These are phyloP conservation scores for Collichthys lucidus DNA, from an alignment of 2,113 vertebrate genomes.

Conservation along the genomic window DNA sequence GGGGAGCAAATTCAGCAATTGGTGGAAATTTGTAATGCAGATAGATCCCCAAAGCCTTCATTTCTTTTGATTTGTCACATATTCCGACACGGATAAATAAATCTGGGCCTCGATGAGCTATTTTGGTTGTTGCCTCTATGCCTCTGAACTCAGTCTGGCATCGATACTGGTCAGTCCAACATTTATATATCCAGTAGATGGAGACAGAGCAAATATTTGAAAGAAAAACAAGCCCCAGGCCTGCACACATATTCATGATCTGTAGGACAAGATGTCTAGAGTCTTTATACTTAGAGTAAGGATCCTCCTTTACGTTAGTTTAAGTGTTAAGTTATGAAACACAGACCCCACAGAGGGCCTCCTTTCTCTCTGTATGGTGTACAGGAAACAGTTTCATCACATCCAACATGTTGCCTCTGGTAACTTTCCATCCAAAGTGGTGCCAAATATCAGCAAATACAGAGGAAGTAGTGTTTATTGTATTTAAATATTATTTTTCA, in stretches of 20 bases:
- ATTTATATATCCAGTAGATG: slow-evolving; percentile 72
- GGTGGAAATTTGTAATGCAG: slow-evolving; percentile 33
- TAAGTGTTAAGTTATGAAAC: background rate
- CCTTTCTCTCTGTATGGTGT: background rate
- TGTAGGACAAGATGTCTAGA: slow-evolving; percentile 9
- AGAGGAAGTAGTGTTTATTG: background rate
- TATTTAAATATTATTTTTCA: background rate
- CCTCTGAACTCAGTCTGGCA: slow-evolving; percentile 72
- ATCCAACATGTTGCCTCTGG: slow-evolving; percentile 37
- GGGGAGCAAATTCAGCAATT: slow-evolving; percentile 55
- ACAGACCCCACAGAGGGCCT: slow-evolving; percentile 7
- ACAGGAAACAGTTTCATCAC: slow-evolving; percentile 54
- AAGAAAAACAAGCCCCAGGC: slow-evolving; percentile 37
- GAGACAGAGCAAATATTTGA: slow-evolving; percentile 73
- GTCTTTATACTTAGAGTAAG: slow-evolving; percentile 26
- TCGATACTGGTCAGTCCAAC: slow-evolving; percentile 63
- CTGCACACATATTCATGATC: slow-evolving; percentile 33
- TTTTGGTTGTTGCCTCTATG: slow-evolving; percentile 73
- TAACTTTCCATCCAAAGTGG: slow-evolving; percentile 53
- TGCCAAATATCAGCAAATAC: background rate
- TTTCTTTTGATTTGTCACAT: slow-evolving; percentile 21
- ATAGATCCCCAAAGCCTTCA: slow-evolving; percentile 36
- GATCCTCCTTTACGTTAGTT: background rate
- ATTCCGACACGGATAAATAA: slow-evolving; percentile 40
- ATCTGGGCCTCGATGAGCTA: slow-evolving; percentile 58